Conservation (phyloP, 2,888 invertebrate species). For the Trissolcus brochymenae region DNA sequence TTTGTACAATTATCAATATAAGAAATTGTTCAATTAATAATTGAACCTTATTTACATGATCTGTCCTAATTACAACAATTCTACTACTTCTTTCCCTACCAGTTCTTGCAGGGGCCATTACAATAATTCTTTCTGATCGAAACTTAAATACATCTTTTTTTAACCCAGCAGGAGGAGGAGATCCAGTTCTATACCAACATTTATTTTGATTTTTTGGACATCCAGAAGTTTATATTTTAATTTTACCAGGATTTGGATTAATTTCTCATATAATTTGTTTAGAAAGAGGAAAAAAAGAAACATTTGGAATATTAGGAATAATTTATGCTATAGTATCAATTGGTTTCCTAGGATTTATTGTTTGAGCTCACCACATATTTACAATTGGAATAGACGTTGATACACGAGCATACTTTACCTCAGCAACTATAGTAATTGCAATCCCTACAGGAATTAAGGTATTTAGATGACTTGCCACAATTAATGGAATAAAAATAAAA, state of each 20-base stretch:
- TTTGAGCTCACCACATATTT: conserved; percentile 91
- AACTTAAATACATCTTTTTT: conserved; percentile 89
- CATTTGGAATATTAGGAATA: conserved; percentile 85
- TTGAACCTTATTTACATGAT: conserved; percentile 1
- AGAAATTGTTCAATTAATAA: conserved; percentile 61
- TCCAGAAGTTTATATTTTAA: conserved; percentile 91
- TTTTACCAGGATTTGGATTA: conserved; percentile 89
- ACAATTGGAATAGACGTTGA: conserved; percentile 90
- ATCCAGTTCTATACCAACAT: conserved; percentile 74
- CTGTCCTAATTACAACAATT: conserved; percentile 79
- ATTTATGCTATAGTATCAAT: conserved; percentile 91
- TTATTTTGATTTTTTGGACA: conserved; percentile 88
- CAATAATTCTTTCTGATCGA: conserved; percentile 86
- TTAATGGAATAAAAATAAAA: conserved; percentile 81
- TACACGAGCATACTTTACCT: conserved; percentile 89
- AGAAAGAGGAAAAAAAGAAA: conserved; percentile 86
- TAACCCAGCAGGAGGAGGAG: conserved; percentile 87
- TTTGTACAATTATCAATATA: conserved; percentile 86
- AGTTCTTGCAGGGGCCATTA: conserved; percentile 87
- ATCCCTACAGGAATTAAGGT: conserved; percentile 91
- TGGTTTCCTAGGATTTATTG: conserved; percentile 89
- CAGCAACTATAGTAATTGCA: conserved; percentile 91
- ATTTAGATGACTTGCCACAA: conserved; percentile 84
- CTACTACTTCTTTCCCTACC: conserved; percentile 83
- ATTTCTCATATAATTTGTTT: conserved; percentile 87